Conservation (phyloP, 2,113 vertebrate species). For the Empidonax traillii region DNA sequence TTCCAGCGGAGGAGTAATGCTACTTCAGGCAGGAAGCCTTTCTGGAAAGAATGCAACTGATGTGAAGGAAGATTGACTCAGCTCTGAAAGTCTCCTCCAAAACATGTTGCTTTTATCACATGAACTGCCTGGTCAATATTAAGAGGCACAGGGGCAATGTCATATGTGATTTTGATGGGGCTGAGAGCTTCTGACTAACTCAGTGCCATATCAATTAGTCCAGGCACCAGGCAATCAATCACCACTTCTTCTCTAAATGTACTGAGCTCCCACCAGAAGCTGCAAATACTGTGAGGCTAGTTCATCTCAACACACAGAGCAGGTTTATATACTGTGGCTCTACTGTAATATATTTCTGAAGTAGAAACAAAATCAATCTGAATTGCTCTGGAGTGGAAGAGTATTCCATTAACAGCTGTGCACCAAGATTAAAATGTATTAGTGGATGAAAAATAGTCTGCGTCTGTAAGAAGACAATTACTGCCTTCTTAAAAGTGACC, state of each 20-base stretch:
- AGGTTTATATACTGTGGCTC: conserved; percentile 46
- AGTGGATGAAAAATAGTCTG: conserved; percentile 28
- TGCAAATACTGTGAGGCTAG: not conserved
- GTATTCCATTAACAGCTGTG: conserved; percentile 47
- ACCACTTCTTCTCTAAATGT: conserved; percentile 36
- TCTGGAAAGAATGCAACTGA: conserved; percentile 60
- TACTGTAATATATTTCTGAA: conserved; percentile 54
- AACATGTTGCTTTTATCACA: conserved; percentile 12
- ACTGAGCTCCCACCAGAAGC: conserved; percentile 43
- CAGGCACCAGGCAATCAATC: conserved; percentile 30
- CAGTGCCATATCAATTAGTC: conserved; percentile 52
- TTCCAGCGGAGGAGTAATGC: conserved; percentile 60
- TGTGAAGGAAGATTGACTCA: conserved; percentile 37
- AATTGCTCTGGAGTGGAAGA: conserved; percentile 45
- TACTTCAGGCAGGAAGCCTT: conserved; percentile 59
- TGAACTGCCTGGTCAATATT: conserved; percentile 6
- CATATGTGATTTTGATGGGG: conserved; percentile 43
- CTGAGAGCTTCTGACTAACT: conserved; percentile 59
- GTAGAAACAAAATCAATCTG: conserved; percentile 55
- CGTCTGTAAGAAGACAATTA: not conserved
- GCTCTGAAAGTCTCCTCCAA: conserved; percentile 10
- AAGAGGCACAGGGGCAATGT: not conserved
- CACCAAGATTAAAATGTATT: conserved; percentile 51
- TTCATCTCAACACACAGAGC: conserved; percentile 27
- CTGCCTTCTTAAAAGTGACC: conserved; percentile 16